These are phyloP conservation scores for Labroides dimidiatus DNA, from an alignment of 2,797 vertebrate species.

Conservation along the genomic window DNA sequence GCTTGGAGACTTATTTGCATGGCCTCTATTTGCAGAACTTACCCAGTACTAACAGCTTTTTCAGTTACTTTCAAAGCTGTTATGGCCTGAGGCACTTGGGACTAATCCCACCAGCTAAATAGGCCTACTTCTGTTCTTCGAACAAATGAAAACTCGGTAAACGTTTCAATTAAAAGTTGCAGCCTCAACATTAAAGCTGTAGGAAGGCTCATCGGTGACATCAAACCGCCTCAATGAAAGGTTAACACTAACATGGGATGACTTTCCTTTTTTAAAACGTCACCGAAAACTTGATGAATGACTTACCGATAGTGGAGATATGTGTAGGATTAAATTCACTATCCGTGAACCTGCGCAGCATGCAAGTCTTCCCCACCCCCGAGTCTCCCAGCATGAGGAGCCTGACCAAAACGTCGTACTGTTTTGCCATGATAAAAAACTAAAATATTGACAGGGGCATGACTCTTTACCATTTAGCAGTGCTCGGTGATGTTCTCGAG, in stretches of 20 bases:
- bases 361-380: slow-evolving; percentile 94
- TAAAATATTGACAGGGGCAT: slow-evolving; percentile 25
- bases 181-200: not conserved
- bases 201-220: not conserved
- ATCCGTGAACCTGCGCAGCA: slow-evolving; percentile 93
- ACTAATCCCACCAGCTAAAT: slow-evolving; percentile 39
- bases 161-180: not conserved
- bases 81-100: slow-evolving; percentile 30
- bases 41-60: slow-evolving; percentile 2
- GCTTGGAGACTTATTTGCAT: not conserved
- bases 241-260: not conserved
- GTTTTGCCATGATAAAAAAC: slow-evolving; percentile 89
- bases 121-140: slow-evolving; percentile 17
- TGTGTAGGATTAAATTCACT: slow-evolving; percentile 92
- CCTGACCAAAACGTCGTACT: slow-evolving; percentile 94
- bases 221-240: not conserved
- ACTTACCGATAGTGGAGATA: slow-evolving; percentile 96
- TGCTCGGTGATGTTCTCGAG: slow-evolving; percentile 11
- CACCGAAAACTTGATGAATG: slow-evolving; percentile 36
- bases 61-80: slow-evolving; percentile 13
- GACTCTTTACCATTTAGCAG: slow-evolving; percentile 22
- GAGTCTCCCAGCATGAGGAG: slow-evolving; percentile 94
- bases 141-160: not conserved
- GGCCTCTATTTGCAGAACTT: not conserved
- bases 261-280: slow-evolving; percentile 1